These are phyloP conservation scores for Schizaphis graminum DNA, from an alignment of 2,888 invertebrate genomes.

Conservation along the genomic window DNA sequence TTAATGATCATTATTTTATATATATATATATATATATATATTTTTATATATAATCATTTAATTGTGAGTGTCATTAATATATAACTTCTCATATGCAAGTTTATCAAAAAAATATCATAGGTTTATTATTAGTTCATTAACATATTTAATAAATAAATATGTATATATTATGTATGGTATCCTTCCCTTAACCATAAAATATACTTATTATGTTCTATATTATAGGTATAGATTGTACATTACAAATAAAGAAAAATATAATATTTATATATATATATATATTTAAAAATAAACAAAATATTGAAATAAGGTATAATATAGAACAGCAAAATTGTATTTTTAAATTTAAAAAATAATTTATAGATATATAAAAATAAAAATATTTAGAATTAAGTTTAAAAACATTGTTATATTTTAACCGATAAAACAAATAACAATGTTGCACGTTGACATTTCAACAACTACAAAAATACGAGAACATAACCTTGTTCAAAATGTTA, in stretches of 20 bases:
- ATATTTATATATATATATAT: not conserved
- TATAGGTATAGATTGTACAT: too few species aligned
- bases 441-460: constrained; percentile 38
- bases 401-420: constrained; percentile 6
- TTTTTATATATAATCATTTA: too few species aligned
- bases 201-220: too few species aligned
- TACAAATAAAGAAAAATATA: too few species aligned
- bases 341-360: not conserved
- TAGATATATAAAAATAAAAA: not conserved
- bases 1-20: not conserved
- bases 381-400: not conserved
- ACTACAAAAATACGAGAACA: not conserved
- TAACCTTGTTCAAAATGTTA: constrained; percentile 31
- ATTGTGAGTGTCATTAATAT: too few species aligned
- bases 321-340: not conserved
- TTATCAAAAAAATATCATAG: too few species aligned
- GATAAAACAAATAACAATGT: constrained; percentile 18
- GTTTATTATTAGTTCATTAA: too few species aligned
- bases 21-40: too few species aligned
- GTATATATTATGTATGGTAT: too few species aligned
- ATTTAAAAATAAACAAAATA: not conserved
- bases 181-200: too few species aligned
- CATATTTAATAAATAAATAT: too few species aligned
- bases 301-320: not conserved
- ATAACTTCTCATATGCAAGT: too few species aligned